Base-by-base conservation (phyloP, 92 coral and sea anemone genomes). In the Blastomussa wellsi region DNA sequence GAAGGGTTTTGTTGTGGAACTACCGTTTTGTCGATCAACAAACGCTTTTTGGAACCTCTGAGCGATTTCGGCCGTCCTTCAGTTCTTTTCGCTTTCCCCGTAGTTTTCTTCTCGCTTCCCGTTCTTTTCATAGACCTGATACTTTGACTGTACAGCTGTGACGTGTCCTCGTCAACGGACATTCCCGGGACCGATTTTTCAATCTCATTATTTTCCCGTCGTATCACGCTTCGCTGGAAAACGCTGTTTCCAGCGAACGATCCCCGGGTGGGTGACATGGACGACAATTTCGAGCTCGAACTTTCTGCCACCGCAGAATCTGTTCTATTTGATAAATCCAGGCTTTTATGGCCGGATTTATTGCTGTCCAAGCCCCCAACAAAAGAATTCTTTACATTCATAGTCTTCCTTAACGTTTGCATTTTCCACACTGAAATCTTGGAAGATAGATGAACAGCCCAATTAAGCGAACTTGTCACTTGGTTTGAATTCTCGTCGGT, bases 401-500 rank as follows among this genome's bases (percentile, higher is more conserved):
- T 33, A 6, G 66, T 20, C 20, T 53, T 53, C 53, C 62, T 48
- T 19, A 82, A 37, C 9, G 77, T 29, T 57, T 70, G 47, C 48
- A 68, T 47, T 48, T 47, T 81, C 32, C 77, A 68, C 60, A 67
- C 7, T 7, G 66, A 70, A 49, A 80, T 10, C 16, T 48, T 67
- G 5, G 71, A 26, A 29, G 77, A 33, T 29, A 24, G 22, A 26
- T 70, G n/a, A n/a, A n/a, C 36, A 9, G 74, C 12, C 15, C 35
- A 55, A 79, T 26, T 19, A 62, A 79, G 75, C 44, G 60, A 29
- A 9, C 31, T 2, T 19, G 57, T 17, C 57, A 65, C 84, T 67
- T 80, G 77, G 78, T 82, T 82, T 16, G 78, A 82, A 51, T 71
- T 82, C 69, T 49, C 86, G 66, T 82, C 86, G 11, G 78, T 82